These are phyloP conservation scores for Crotophaga sulcirostris DNA, from an alignment of 2,113 vertebrate genomes.

Conservation along the genomic window DNA sequence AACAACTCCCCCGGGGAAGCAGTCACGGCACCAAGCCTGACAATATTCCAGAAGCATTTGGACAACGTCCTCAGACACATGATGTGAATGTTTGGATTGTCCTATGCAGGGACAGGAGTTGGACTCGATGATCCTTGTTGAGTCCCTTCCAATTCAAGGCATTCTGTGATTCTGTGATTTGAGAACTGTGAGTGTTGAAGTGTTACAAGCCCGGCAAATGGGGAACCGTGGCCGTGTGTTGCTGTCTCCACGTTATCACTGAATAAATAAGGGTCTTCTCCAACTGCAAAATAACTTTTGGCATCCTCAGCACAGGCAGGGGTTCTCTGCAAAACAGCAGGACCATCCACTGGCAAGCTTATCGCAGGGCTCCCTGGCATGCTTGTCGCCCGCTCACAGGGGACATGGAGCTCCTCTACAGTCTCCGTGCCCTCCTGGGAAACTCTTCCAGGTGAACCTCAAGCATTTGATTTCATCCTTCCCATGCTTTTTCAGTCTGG, in stretches of 20 bases:
- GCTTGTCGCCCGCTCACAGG: fast-evolving
- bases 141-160: too few relatives aligned
- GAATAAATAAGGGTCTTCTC: neutral
- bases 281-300: neutral
- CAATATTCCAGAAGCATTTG: too few relatives aligned
- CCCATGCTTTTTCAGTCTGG: neutral
- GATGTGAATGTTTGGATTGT: too few relatives aligned
- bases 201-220: neutral
- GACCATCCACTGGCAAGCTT: too few relatives aligned
- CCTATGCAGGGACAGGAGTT: too few relatives aligned
- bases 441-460: neutral
- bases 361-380: too few relatives aligned
- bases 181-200: neutral
- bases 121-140: too few relatives aligned
- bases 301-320: neutral
- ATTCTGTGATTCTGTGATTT: too few relatives aligned
- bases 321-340: neutral
- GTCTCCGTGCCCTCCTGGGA: neutral
- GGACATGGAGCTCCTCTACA: neutral
- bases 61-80: too few relatives aligned
- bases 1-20: too few relatives aligned
- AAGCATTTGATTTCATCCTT: neutral
- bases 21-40: too few relatives aligned
- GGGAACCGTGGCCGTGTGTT: fast-evolving
- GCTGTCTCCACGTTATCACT: neutral